Conservation (phyloP, 1,140 invertebrate species). For the Stenopsyche tienmushanensis region DNA sequence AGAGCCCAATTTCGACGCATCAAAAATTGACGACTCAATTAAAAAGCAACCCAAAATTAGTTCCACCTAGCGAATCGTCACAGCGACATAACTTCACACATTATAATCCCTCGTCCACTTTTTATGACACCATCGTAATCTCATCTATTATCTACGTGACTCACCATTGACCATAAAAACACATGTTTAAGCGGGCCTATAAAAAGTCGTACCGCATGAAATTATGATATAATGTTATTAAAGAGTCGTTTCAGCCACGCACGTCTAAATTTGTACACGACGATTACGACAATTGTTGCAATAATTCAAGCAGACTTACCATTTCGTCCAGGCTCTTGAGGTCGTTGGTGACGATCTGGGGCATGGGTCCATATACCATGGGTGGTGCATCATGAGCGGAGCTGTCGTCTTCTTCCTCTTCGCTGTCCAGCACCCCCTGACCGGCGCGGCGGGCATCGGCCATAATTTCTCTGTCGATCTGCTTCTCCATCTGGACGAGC, state of each 20-base stretch:
- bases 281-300: background rate
- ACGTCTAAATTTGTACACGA: background rate
- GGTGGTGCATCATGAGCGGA: constrained; percentile 73
- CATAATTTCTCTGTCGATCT: constrained; percentile 89
- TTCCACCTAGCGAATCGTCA: background rate
- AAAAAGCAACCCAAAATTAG: background rate
- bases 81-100: background rate
- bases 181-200: background rate
- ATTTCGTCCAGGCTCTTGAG: constrained; percentile 94
- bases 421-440: constrained; percentile 50
- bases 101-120: background rate
- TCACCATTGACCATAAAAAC: background rate
- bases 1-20: background rate
- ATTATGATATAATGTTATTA: background rate
- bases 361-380: constrained; percentile 74
- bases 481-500: constrained; percentile 92
- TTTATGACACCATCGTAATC: background rate
- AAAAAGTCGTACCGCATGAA: background rate
- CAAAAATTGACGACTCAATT: background rate
- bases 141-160: background rate
- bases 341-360: constrained; percentile 89
- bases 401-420: constrained; percentile 66
- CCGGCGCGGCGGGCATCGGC: constrained; percentile 56
- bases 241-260: background rate
- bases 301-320: constrained; percentile 66